Percentiles rank a stretch among this genome's conserved stretches.
Conservation (phyloP, 2,797 vertebrate species). For the Gastrophryne carolinensis region DNA sequence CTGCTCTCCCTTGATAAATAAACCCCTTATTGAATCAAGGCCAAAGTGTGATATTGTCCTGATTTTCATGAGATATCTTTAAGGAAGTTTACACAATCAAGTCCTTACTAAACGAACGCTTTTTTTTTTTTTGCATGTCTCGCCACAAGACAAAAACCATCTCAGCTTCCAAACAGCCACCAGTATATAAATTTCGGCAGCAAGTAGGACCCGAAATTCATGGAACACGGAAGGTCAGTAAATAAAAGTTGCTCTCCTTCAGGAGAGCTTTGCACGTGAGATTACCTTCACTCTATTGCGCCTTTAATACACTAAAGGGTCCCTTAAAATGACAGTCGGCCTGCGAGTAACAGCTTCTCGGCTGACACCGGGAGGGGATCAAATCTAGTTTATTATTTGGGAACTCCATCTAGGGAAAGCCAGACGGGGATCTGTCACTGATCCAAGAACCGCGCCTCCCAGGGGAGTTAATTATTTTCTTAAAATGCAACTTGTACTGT, state of each 20-base stretch:
- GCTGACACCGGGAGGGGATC: slow-evolving; percentile 82
- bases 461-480: slow-evolving; percentile 87
- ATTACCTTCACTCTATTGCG: slow-evolving; percentile 54
- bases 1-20: too few species aligned
- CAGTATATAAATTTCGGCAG: slow-evolving; percentile 10
- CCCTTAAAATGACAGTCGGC: slow-evolving; percentile 81
- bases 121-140: neutral
- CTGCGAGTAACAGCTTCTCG: slow-evolving; percentile 86
- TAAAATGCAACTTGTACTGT: slow-evolving; percentile 81
- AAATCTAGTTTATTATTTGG: slow-evolving; percentile 87
- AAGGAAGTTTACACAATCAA: neutral
- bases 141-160: slow-evolving; percentile 3
- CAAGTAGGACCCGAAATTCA: slow-evolving; percentile 13
- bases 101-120: too few species aligned
- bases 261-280: slow-evolving; percentile 48
- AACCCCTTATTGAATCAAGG: too few species aligned
- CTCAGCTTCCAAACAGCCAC: neutral
- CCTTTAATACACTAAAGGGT: slow-evolving; percentile 71
- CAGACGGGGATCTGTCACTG: slow-evolving; percentile 80
- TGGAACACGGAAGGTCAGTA: slow-evolving; percentile 34
- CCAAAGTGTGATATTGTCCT: too few species aligned
- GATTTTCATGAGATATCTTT: too few species aligned
- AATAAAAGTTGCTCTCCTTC: slow-evolving; percentile 16
- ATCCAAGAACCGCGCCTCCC: slow-evolving; percentile 79
- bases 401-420: slow-evolving; percentile 80